These are phyloP conservation scores for Etheostoma perlongum DNA, from an alignment of 2,797 vertebrate genomes.

Conservation along the genomic window DNA sequence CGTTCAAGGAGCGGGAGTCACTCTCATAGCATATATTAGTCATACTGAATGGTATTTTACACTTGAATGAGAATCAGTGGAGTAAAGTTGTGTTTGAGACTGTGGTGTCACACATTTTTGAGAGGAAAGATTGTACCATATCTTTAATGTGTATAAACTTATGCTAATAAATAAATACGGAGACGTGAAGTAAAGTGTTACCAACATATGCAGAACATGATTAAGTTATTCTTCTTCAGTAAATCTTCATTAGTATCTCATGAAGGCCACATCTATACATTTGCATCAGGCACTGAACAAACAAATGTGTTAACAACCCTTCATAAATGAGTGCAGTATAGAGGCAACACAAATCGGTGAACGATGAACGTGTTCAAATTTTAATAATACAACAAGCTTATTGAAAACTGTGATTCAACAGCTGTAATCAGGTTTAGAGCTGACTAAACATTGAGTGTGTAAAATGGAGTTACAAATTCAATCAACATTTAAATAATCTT, in stretches of 20 bases:
- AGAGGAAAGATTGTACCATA: background rate
- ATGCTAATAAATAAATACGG: background rate
- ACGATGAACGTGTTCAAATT: background rate
- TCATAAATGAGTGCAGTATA: background rate
- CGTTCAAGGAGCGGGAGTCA: conserved; percentile 6
- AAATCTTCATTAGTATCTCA: background rate
- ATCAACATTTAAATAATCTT: background rate
- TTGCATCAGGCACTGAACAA: background rate
- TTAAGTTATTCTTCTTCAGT: background rate
- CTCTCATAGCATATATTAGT: conserved; percentile 3
- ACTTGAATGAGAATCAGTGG: background rate
- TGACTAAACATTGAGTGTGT: background rate
- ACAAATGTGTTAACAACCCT: background rate
- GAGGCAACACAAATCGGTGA: background rate
- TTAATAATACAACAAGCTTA: background rate
- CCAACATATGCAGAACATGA: background rate
- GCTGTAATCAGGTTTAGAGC: background rate
- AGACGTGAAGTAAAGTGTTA: background rate
- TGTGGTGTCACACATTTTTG: background rate
- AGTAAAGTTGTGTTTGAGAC: conserved; percentile 1
- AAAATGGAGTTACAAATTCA: background rate
- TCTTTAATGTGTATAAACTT: background rate
- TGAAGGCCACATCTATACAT: background rate
- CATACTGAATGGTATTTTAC: conserved; percentile 13
- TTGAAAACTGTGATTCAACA: background rate